These are phyloP conservation scores for Myotis brandtii DNA, from an alignment of 2,113 vertebrate genomes.

Conservation along the genomic window DNA sequence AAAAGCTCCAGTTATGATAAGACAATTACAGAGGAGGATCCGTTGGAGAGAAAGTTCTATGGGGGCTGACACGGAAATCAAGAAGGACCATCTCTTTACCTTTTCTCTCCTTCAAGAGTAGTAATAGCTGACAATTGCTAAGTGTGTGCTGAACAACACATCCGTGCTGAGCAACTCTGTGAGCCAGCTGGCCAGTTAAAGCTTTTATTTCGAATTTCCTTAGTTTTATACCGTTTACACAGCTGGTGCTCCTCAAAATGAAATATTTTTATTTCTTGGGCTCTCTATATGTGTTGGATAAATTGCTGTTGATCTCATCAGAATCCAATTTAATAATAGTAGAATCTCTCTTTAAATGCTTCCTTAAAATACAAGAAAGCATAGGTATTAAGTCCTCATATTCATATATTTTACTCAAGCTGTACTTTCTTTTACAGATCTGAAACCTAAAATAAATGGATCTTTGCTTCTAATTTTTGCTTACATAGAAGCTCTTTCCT, in stretches of 20 bases:
- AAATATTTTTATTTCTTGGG: background rate
- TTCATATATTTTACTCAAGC: background rate
- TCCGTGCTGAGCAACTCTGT: background rate
- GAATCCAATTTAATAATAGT: background rate
- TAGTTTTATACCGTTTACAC: background rate
- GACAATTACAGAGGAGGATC: background rate
- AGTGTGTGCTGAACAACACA: background rate
- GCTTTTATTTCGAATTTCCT: background rate
- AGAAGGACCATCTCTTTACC: background rate
- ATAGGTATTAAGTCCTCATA: background rate
- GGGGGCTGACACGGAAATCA: background rate
- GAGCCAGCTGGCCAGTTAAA: background rate
- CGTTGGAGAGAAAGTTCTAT: background rate
- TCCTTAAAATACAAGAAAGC: conserved; percentile 5
- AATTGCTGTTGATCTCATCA: background rate
- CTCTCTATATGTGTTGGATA: background rate
- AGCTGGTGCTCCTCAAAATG: background rate
- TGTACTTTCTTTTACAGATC: background rate
- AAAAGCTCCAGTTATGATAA: background rate
- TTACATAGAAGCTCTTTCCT: background rate
- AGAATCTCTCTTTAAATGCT: background rate
- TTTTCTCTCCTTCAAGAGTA: background rate
- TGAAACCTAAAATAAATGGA: conserved; percentile 14
- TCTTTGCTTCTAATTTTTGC: background rate
- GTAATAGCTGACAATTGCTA: background rate